These are phyloP conservation scores for Cerastoderma edule DNA, from an alignment of 2,888 invertebrate species.

Conservation along the genomic window DNA sequence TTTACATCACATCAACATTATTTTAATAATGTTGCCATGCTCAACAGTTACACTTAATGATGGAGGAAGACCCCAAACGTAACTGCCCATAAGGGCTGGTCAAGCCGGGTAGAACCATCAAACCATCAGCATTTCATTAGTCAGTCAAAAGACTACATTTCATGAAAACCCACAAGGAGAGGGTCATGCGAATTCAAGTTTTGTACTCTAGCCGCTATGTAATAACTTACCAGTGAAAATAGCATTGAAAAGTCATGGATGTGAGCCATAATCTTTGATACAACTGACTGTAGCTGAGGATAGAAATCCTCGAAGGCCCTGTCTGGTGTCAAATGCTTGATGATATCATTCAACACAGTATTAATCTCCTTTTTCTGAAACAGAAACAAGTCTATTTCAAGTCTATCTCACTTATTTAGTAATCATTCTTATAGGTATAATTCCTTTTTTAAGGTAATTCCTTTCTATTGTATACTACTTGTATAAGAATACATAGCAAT, in stretches of 20 bases:
- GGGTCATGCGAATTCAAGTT: neutral
- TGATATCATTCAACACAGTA: slow-evolving; percentile 92
- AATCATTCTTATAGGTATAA: neutral
- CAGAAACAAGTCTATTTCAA: slow-evolving; percentile 1
- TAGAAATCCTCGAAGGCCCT: slow-evolving; percentile 92
- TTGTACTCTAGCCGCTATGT: neutral
- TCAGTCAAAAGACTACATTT: no score
- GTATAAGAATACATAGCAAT: no score
- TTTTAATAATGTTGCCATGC: no score
- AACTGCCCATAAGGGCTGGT: no score
- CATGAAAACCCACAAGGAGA: no score
- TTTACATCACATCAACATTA: no score
- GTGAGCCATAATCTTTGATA: slow-evolving; percentile 87
- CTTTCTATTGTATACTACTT: no score
- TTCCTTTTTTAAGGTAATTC: no score
- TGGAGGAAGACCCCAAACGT: no score
- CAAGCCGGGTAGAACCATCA: no score
- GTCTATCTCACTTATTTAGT: no score
- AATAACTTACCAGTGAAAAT: slow-evolving; percentile 89
- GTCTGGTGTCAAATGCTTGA: slow-evolving; percentile 91
- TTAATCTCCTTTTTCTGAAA: slow-evolving; percentile 92
- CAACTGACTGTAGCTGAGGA: slow-evolving; percentile 88
- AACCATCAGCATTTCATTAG: no score
- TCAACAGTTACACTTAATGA: neutral
- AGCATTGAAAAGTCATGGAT: slow-evolving; percentile 92